These are phyloP conservation scores for Hycleus cichorii DNA, from an alignment of 1,140 invertebrate species.

Conservation along the genomic window DNA sequence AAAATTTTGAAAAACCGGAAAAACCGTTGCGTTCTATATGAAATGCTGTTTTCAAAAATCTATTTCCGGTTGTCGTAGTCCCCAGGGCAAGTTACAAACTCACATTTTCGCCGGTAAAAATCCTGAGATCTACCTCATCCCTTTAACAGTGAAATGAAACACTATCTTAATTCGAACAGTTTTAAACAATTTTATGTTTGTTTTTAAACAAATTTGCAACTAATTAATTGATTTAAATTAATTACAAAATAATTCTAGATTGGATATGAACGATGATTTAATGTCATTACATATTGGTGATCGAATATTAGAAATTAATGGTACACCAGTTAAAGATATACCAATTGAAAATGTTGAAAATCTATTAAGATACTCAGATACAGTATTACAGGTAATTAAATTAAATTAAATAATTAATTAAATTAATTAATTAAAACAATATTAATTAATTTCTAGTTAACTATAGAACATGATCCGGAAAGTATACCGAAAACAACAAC, in stretches of 20 bases:
- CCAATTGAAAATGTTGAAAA: constrained; percentile 71
- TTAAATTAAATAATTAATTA: constrained; percentile 8
- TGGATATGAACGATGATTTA: constrained; percentile 72
- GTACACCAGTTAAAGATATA: constrained; percentile 73
- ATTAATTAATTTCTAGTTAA: constrained; percentile 49
- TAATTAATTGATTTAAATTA: no score
- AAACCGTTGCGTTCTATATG: no score
- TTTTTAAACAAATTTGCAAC: no score
- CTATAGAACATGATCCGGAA: constrained; percentile 83
- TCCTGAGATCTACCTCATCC: no score
- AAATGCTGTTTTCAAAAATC: no score
- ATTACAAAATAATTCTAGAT: constrained; percentile 45
- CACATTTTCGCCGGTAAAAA: no score
- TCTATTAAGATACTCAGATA: constrained; percentile 63
- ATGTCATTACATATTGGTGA: constrained; percentile 85
- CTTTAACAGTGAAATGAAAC: no score
- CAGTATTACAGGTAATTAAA: constrained; percentile 58
- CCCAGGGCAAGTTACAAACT: no score
- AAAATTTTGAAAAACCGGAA: no score
- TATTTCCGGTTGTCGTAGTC: no score
- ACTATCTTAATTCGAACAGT: background rate
- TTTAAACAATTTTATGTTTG: background rate
- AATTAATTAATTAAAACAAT: background rate
- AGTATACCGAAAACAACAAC: constrained; percentile 38
- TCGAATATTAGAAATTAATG: constrained; percentile 86